A percentile compares a stretch with the other conserved stretches of the same genome.
Conservation (phyloP, 2,888 invertebrate genomes). For the Trypoxylon attenuatum region DNA sequence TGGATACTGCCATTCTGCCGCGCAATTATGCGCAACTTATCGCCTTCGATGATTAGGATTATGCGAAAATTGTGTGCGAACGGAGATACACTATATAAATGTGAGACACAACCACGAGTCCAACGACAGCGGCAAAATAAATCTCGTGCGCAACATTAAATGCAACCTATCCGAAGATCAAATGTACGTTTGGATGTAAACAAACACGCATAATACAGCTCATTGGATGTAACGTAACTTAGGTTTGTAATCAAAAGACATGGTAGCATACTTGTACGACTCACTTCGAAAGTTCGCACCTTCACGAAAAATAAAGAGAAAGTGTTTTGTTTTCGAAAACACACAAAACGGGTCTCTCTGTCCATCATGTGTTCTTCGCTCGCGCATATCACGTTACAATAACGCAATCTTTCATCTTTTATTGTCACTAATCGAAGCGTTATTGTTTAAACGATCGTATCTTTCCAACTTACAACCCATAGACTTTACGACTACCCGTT, state of each 20-base stretch:
- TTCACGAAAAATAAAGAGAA: slow-evolving; percentile 27
- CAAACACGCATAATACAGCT: slow-evolving; percentile 46
- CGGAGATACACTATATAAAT: slow-evolving; percentile 13
- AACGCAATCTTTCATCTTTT: background rate
- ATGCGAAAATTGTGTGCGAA: slow-evolving; percentile 6
- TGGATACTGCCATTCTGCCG: too few species aligned
- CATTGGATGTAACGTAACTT: slow-evolving; percentile 39
- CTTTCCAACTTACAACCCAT: background rate
- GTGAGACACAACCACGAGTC: background rate
- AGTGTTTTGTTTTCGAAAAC: slow-evolving; percentile 30
- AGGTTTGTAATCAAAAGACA: slow-evolving; percentile 31
- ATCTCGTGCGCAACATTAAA: slow-evolving; percentile 29
- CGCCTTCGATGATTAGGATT: background rate
- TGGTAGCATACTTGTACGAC: slow-evolving; percentile 26
- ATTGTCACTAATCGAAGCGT: background rate
- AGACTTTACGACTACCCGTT: background rate
- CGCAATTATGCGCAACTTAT: too few species aligned
- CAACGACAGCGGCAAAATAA: slow-evolving; percentile 6
- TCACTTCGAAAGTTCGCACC: slow-evolving; percentile 26
- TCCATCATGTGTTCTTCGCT: background rate
- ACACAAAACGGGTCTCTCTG: slow-evolving; percentile 7
- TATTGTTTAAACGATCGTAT: background rate
- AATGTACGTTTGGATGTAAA: slow-evolving; percentile 43
- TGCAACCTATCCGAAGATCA: slow-evolving; percentile 30
- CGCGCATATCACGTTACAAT: background rate